phyloP scores from a whole-genome alignment of 2,113 vertebrate species.

The Indicator maculatus region DNA sequence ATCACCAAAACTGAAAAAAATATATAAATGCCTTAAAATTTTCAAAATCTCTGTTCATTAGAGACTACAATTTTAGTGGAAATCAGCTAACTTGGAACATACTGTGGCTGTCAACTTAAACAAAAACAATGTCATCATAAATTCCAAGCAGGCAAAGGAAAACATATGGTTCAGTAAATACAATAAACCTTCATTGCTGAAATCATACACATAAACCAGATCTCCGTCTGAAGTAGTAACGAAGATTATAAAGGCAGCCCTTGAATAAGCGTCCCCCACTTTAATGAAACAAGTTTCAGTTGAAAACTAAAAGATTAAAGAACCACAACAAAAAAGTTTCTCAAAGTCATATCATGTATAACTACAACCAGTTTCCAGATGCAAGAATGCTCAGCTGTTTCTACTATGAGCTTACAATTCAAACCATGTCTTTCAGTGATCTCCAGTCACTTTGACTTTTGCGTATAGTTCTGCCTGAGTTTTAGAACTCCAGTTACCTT shows the following conservation, averaged over 20 bases:
- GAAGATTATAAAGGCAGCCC: slow-evolving; percentile 66
- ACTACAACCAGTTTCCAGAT: slow-evolving; percentile 55
- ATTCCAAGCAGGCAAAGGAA: slow-evolving; percentile 69
- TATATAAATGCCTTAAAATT: slow-evolving; percentile 20
- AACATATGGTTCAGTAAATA: slow-evolving; percentile 67
- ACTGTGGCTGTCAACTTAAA: slow-evolving; percentile 68
- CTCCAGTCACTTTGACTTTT: not conserved
- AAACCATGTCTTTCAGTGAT: not conserved
- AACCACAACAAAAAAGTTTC: slow-evolving; percentile 65
- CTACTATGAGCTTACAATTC: not conserved
- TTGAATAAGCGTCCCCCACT: slow-evolving; percentile 65
- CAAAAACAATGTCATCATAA: slow-evolving; percentile 70
- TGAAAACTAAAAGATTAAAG: slow-evolving; percentile 77
- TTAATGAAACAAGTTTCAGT: slow-evolving; percentile 78
- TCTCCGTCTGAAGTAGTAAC: slow-evolving; percentile 61
- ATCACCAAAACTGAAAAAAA: not conserved
- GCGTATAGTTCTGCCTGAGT: not conserved
- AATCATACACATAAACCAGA: slow-evolving; percentile 71
- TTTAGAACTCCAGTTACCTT: not conserved
- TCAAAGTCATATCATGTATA: slow-evolving; percentile 21
- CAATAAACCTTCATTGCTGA: slow-evolving; percentile 52
- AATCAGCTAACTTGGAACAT: slow-evolving; percentile 73
- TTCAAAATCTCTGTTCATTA: slow-evolving; percentile 60
- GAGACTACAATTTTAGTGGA: slow-evolving; percentile 57
- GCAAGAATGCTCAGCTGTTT: slow-evolving; percentile 42